Conservation (phyloP, 2,113 vertebrate species). For the Pagrus major region DNA sequence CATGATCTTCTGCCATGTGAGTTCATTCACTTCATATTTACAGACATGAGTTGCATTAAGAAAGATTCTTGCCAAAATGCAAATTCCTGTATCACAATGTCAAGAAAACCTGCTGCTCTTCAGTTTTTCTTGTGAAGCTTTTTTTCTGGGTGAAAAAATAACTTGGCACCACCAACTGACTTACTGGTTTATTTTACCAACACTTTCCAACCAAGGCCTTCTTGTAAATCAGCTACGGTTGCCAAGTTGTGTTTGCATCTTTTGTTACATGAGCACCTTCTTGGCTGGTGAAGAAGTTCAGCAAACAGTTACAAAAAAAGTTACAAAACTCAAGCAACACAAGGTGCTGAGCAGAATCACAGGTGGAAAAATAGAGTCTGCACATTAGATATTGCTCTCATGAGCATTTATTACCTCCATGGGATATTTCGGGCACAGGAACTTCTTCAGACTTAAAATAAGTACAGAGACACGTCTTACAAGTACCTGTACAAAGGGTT, state of each 20-base stretch:
- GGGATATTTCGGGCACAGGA: too few species aligned
- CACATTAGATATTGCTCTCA: too few species aligned
- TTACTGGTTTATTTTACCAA: not conserved
- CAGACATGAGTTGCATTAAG: not conserved
- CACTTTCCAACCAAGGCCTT: not conserved
- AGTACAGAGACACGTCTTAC: too few species aligned
- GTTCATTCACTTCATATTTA: conserved; percentile 56
- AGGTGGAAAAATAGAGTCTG: too few species aligned
- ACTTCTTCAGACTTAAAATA: too few species aligned
- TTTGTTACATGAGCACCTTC: not conserved
- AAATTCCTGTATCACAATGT: not conserved
- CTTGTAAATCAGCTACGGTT: not conserved
- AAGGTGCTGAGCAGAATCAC: too few species aligned
- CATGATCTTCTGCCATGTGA: conserved; percentile 98
- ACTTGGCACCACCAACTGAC: not conserved
- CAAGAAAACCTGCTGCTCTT: not conserved
- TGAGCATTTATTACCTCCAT: too few species aligned
- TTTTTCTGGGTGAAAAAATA: not conserved
- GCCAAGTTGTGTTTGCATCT: not conserved
- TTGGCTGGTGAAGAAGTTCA: not conserved
- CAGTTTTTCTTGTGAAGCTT: not conserved
- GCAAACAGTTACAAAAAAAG: too few species aligned
- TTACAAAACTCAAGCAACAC: too few species aligned
- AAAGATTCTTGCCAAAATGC: not conserved
- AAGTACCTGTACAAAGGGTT: too few species aligned